Evolutionary conservation across 1,140 invertebrate genomes (phyloP).

Genomic region (Drosophila asahinai): DNA sequence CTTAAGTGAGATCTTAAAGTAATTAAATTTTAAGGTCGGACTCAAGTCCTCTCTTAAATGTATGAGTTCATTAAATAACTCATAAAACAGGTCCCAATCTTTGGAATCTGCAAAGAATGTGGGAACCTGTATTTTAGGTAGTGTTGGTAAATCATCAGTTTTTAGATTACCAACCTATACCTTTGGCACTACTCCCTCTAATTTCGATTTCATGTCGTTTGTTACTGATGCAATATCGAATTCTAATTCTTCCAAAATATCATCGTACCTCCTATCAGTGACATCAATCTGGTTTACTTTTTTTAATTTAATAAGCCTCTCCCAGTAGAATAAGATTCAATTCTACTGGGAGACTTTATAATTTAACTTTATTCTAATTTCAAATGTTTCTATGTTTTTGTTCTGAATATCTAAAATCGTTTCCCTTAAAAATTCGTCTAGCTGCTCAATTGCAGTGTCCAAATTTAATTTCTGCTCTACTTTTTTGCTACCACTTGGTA

Average conservation of each 20-base stretch:
- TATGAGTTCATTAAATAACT: not conserved
- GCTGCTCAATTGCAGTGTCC: too few relatives aligned
- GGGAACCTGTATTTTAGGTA: slow-evolving; percentile 6
- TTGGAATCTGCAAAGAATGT: slow-evolving; percentile 5
- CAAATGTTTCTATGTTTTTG: too few relatives aligned
- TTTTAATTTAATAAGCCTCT: not conserved
- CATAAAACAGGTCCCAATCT: not conserved
- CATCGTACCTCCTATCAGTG: not conserved
- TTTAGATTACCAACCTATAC: slow-evolving; percentile 4
- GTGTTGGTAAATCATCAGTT: slow-evolving; percentile 5
- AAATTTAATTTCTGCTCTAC: too few relatives aligned
- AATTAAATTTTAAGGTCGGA: slow-evolving; percentile 5
- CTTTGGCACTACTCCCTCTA: not conserved
- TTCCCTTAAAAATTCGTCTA: too few relatives aligned
- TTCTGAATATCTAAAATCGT: too few relatives aligned
- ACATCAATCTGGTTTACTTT: not conserved
- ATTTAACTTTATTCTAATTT: too few relatives aligned
- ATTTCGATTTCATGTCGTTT: not conserved
- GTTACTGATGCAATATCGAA: not conserved
- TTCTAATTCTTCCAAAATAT: slow-evolving; percentile 1
- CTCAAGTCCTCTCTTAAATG: slow-evolving; percentile 8
- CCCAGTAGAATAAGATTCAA: too few relatives aligned
- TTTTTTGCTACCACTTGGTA: too few relatives aligned
- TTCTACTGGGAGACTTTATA: too few relatives aligned
- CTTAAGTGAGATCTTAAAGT: not conserved